Evolutionary conservation across 2,797 vertebrate species (phyloP).

Genomic region (Hemitrygon akajei): DNA sequence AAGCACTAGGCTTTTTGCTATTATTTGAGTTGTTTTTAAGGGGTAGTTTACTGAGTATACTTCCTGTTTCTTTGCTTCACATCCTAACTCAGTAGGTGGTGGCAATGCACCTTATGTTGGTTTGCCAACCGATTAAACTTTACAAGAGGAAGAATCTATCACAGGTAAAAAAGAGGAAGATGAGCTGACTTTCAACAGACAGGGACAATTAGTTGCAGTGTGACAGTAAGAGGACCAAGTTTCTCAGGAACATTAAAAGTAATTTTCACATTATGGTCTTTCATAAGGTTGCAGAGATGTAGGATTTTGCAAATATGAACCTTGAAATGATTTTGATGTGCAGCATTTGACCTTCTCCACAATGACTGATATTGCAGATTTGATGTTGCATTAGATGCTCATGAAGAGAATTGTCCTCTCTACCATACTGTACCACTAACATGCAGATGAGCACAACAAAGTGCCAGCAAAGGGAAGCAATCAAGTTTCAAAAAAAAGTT

Average conservation of each 20-base stretch:
- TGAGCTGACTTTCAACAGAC: not conserved
- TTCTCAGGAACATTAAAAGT: not conserved
- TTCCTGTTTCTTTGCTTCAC: no score
- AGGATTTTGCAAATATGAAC: not conserved
- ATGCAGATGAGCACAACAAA: not conserved
- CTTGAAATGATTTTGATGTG: not conserved
- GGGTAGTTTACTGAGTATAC: no score
- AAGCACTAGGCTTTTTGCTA: no score
- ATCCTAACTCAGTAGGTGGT: no score
- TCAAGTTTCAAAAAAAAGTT: not conserved
- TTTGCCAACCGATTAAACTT: no score
- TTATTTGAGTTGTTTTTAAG: no score
- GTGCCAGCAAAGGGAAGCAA: not conserved
- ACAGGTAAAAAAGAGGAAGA: not conserved
- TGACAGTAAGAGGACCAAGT: not conserved
- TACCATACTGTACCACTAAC: not conserved
- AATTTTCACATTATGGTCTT: not conserved
- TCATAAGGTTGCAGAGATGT: not conserved
- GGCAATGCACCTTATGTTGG: no score
- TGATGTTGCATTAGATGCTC: not conserved
- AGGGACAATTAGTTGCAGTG: not conserved
- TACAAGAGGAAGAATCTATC: no score
- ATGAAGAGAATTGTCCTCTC: not conserved
- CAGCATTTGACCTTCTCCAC: not conserved
- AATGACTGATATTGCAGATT: not conserved